Base-by-base conservation (phyloP, 1,140 invertebrate genomes). In the Psix sp. region DNA sequence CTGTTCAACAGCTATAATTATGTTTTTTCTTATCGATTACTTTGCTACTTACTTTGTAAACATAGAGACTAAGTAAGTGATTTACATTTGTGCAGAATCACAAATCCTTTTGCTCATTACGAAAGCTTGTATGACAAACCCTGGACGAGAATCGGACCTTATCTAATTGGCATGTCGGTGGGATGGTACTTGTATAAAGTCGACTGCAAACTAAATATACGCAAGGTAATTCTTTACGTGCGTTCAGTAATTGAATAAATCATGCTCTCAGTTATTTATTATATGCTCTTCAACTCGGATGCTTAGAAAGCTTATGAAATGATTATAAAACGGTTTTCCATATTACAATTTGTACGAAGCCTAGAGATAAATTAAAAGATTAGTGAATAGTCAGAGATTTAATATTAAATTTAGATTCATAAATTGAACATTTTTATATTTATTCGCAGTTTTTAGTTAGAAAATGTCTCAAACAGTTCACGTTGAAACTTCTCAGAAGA, bases 41-140 rank as follows among this genome's bases (percentile, higher is more conserved):
- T 35, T 18, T 17, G 33, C 13, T 26, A 14, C 6, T 7, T 39
- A 7, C 35, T 24, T 24, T 24, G 7, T 7, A 24, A 24, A 24
- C 7, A 24, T 24, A 24, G 7, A 4, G 21, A n/a, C n/a, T n/a
- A n/a, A n/a, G n/a, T n/a, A n/a, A n/a, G n/a, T n/a, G n/a, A n/a
- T n/a, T n/a, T n/a, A n/a, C n/a, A 18, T 16, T 66, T 77, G 78
- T 67, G 35, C 63, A 88, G 87, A n/a, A 81, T 87, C 31, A 70
- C 80, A 31, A 81, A 87, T 65, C 85, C 86, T 11, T 84, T 87
- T 31, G 82, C 80, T 6, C 78, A 83, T 63, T 88, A 86, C 38
- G 84, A 87, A 14, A 84, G 82, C 62, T 66, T 87, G 9, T 85
- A 84, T 36, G 85, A 87, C 45, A 86, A 88, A 49, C 82, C 85